Base-by-base conservation (phyloP, 2,113 vertebrate species). In the Notarius lentiginosus region DNA sequence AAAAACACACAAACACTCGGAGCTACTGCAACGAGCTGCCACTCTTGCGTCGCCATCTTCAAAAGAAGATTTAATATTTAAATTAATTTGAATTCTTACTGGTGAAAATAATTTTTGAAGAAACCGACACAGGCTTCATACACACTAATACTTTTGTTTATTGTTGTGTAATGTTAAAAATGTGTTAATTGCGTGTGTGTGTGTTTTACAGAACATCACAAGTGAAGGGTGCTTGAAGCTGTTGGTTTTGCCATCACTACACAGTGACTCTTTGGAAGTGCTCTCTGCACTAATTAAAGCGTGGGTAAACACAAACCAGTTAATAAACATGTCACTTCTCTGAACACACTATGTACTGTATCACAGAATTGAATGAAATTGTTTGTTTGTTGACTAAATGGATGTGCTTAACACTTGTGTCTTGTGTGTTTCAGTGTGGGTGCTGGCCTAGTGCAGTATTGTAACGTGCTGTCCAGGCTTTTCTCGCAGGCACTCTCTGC, bases 401-500 rank as follows among this genome's bases (percentile, higher is more conserved):
- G 10, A n/a, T 51, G 47, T 63, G 0, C 10, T 82, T 51, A 15
- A 27, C 22, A 20, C 8, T 58, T 30, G 27, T 20, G 55, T 34
- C 53, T 27, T 70, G 5, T 89, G 77, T 87, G 24, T 86, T 77
- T 0, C 89, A 95, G 97, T 89, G 92, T 96, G 12, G 94, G 95
- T 20, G 88, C 94, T 30, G 93, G 96, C 56, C 94, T 97, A 92
- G 90, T 96, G 53, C 96, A 96, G 76, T 97, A 96, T 60, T 94
- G 95, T 70, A 90, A 91, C 8, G 92, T 95, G 20, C 91, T 97
- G 10, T 95, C 95, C 89, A 95, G 95, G 82, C 94, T 97, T 34
- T 96, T 97, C 84, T 96, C 96, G 41, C 97, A 97, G 70, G 96
- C 96, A 7, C 93, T 98, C 49, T 95, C 91, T 49, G 90, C 94